These are phyloP conservation scores for Phallusia fumigata DNA, from an alignment of 23 tunicate genomes.

Conservation along the genomic window DNA sequence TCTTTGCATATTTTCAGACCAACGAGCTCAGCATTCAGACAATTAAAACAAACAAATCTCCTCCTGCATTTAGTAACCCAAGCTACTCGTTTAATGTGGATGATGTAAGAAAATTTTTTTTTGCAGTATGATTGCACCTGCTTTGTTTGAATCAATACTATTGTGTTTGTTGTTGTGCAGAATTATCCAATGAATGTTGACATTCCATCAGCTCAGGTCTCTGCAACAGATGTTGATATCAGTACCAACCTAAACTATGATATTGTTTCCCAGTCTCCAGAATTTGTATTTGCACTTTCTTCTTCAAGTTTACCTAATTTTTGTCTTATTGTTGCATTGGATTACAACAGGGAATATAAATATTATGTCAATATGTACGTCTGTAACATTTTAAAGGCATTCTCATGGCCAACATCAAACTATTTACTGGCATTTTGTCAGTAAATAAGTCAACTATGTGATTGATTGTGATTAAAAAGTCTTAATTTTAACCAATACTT, in stretches of 20 bases:
- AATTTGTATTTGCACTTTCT: background rate
- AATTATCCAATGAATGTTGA: background rate
- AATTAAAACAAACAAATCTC: background rate
- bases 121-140: no score
- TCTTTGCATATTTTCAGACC: no score
- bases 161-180: background rate
- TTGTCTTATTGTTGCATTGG: background rate
- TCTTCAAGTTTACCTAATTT: background rate
- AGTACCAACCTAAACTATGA: background rate
- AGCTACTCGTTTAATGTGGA: background rate
- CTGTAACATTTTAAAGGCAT: no score
- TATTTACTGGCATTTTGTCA: no score
- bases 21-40: no score
- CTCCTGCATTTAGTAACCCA: background rate
- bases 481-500: no score
- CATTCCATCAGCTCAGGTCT: background rate
- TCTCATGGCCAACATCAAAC: no score
- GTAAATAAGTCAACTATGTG: no score
- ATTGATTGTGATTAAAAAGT: no score
- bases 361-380: background rate
- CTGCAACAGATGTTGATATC: background rate
- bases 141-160: no score
- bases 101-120: background rate
- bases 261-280: background rate
- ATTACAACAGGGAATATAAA: background rate